These are phyloP conservation scores for Pitta sordida DNA, from an alignment of 2,113 vertebrate species.

Conservation along the genomic window DNA sequence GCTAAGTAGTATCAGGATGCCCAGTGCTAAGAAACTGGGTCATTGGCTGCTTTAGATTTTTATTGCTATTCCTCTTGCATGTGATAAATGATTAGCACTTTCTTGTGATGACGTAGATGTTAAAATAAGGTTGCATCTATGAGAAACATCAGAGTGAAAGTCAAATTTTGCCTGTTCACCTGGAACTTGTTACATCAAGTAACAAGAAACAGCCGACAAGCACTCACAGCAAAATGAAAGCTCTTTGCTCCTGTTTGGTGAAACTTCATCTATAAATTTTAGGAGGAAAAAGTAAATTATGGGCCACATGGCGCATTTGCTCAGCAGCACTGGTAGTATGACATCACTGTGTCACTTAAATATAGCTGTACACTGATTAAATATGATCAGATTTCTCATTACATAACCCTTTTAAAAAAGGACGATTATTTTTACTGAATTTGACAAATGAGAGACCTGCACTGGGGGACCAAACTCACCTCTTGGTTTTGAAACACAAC, in stretches of 20 bases:
- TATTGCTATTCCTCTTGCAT: background rate
- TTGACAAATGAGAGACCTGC: background rate
- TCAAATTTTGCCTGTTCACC: background rate
- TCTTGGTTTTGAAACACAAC: background rate
- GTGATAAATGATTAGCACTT: background rate
- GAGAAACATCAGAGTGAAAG: background rate
- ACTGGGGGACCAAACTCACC: background rate
- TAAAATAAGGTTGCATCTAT: background rate
- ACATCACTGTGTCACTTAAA: background rate
- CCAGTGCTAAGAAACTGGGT: background rate
- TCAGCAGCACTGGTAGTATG: background rate
- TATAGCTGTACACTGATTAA: background rate
- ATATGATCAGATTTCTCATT: background rate
- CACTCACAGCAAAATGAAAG: background rate
- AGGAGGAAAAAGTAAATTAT: background rate
- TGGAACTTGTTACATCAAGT: background rate
- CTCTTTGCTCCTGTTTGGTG: background rate
- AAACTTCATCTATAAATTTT: background rate
- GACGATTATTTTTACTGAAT: background rate
- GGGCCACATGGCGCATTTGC: background rate
- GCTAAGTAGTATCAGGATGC: background rate
- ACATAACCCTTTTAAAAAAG: background rate
- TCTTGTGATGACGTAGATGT: background rate
- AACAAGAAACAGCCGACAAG: background rate
- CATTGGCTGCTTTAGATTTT: background rate